Conservation (phyloP, 2,888 invertebrate species). For the Tetanocera ferruginea region DNA sequence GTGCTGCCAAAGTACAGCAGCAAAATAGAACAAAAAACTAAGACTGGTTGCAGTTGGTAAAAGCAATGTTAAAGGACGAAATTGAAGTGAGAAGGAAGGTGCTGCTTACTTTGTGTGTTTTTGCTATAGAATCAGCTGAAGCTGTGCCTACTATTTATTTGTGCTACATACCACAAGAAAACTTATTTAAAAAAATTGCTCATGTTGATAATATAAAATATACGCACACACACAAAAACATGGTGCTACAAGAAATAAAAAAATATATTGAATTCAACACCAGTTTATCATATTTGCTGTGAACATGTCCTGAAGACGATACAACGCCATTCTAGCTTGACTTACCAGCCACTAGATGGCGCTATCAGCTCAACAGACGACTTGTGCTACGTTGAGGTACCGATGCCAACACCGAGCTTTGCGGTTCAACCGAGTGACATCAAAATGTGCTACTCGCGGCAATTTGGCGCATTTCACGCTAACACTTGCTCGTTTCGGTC, state of each 20-base stretch:
- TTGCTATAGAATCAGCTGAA: background rate
- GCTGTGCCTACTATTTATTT: no score
- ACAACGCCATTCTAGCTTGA: background rate
- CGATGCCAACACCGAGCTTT: background rate
- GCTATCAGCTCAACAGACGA: background rate
- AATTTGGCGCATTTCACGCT: background rate
- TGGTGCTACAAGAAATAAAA: background rate
- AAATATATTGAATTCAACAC: no score
- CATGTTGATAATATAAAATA: no score
- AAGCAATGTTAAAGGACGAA: background rate
- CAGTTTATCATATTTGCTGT: background rate
- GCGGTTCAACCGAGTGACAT: background rate
- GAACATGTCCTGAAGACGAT: background rate
- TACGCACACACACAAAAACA: no score
- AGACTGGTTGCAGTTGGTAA: background rate
- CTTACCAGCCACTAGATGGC: background rate
- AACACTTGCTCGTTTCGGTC: no score
- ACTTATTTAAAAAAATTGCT: no score
- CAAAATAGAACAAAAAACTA: background rate
- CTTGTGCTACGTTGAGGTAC: background rate
- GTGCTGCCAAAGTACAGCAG: background rate
- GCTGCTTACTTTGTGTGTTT: background rate
- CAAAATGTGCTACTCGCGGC: constrained; percentile 17
- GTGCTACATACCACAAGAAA: no score
- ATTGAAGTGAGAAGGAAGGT: background rate